Base-by-base conservation (phyloP, 2,797 vertebrate species). In the Tympanoctomys barrerae region DNA sequence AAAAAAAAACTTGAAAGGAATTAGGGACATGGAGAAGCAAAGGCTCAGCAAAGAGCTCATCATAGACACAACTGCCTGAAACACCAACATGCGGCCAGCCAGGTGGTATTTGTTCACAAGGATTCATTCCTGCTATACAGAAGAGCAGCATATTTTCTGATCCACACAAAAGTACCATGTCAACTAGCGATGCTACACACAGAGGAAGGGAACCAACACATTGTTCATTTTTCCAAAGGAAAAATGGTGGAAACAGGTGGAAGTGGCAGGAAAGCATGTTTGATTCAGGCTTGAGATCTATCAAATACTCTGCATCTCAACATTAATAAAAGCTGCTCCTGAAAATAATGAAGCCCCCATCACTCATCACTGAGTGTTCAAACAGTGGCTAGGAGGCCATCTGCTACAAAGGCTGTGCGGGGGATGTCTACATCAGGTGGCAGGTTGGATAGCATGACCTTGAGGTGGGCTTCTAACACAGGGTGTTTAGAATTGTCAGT, bases 201-300 rank as follows among this genome's bases (percentile, higher is more conserved):
- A 79, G 18, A 89, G 33, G 21, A 78, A 28, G 7, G 26, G 86
- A 61, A 54, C 36, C 26, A 59, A 89, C 19, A 39, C 6, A 90
- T n/a, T 68, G 10, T 11, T 77, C 77, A 86, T 36, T 24, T 36
- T 77, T 80, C 68, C 39, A 80, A 75, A 88, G 19, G 57, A 83
- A 42, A 87, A n/a, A 84, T 42, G 42, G 42, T 42, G 42, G 36
- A 71, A 61, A 66, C 2, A 13, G 16, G 79, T 54, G 31, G 12
- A 96, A 89, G 62, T 70, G 71, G 57, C 5, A 91, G 49, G 80
- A 66, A 94, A 90, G 80, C 7, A 39, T 13, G 59, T 36, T 92
- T 94, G 84, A 73, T 59, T 96, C 57, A 89, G 42, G 33, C 42
- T 87, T 12, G 42, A 85, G 24, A 62, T n/a, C 62, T 92, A 39